Percentiles rank a stretch among this genome's conserved stretches.
Evolutionary conservation across 2,888 invertebrate species (phyloP).

Genomic region (Agriotes lineatus): DNA sequence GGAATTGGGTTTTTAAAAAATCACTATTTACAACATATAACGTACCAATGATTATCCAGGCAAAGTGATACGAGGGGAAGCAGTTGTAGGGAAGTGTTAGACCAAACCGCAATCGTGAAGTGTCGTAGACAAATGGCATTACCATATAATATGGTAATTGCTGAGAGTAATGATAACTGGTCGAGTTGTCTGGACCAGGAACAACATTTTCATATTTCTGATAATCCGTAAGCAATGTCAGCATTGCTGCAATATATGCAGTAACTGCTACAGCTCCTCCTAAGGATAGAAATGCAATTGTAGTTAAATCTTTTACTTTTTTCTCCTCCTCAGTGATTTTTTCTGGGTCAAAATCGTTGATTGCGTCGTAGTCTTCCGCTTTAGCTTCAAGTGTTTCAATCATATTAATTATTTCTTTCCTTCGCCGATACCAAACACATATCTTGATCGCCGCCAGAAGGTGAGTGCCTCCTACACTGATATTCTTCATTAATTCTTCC

Average conservation of each 20-base stretch:
- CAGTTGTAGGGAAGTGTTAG: constrained; percentile 37
- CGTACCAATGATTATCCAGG: constrained; percentile 34
- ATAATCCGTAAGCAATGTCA: constrained; percentile 7
- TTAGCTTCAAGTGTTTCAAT: constrained; percentile 42
- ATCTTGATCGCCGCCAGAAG: constrained; percentile 46
- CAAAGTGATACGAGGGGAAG: constrained; percentile 36
- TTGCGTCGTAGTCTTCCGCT: constrained; percentile 40
- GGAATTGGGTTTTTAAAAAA: neutral
- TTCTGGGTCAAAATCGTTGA: constrained; percentile 42
- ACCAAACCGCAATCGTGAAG: constrained; percentile 28
- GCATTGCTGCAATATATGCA: constrained; percentile 1
- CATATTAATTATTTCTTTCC: constrained; percentile 44
- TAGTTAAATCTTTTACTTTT: constrained; percentile 37
- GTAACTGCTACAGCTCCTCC: constrained; percentile 12
- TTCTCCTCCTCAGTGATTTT: constrained; percentile 44
- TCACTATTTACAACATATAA: constrained; percentile 9
- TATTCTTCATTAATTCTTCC: constrained; percentile 48
- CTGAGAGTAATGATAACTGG: constrained; percentile 44
- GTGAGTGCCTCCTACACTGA: constrained; percentile 49
- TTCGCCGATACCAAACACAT: constrained; percentile 45
- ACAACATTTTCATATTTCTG: constrained; percentile 5
- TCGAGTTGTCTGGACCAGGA: neutral
- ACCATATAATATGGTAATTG: constrained; percentile 44
- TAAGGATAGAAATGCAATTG: constrained; percentile 5
- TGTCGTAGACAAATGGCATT: constrained; percentile 39